Evolutionary conservation across 2,113 vertebrate species (phyloP).

Genomic region (Todiramphus chloris): DNA sequence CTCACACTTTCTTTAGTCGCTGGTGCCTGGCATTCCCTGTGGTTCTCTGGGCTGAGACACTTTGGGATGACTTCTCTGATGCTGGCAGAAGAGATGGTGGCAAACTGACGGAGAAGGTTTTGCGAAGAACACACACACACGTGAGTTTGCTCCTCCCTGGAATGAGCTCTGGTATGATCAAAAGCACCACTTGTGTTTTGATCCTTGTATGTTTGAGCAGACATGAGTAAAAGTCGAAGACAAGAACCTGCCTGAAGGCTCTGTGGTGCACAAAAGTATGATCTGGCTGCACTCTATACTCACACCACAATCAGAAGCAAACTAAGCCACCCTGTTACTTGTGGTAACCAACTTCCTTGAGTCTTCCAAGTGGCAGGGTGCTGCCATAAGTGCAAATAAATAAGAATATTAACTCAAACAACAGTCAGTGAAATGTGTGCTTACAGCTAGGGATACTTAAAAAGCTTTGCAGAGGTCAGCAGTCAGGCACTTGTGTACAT

Average conservation of each 20-base stretch:
- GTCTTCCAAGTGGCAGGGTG: not conserved
- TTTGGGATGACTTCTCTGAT: not conserved
- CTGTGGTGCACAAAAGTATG: not conserved
- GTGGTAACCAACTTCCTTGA: not conserved
- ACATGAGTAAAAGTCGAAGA: not conserved
- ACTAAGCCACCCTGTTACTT: not conserved
- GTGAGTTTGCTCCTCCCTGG: not conserved
- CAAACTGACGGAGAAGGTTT: not conserved
- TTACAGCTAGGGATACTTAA: not conserved
- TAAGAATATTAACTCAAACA: not conserved
- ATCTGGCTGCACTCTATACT: not conserved
- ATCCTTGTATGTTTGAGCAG: not conserved
- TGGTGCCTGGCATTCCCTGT: not conserved
- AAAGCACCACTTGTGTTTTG: not conserved
- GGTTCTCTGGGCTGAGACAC: not conserved
- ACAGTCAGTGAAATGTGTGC: not conserved
- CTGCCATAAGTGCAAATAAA: not conserved
- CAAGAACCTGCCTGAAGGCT: not conserved
- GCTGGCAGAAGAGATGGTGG: not conserved
- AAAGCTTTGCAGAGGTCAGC: slow-evolving; percentile 28
- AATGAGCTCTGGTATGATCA: not conserved
- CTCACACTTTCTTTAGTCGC: not conserved
- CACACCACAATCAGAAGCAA: not conserved
- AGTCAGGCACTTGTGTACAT: slow-evolving; percentile 4
- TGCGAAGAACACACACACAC: not conserved